These are phyloP conservation scores for Lineus longissimus DNA, from an alignment of 1,140 invertebrate species.

Conservation along the genomic window DNA sequence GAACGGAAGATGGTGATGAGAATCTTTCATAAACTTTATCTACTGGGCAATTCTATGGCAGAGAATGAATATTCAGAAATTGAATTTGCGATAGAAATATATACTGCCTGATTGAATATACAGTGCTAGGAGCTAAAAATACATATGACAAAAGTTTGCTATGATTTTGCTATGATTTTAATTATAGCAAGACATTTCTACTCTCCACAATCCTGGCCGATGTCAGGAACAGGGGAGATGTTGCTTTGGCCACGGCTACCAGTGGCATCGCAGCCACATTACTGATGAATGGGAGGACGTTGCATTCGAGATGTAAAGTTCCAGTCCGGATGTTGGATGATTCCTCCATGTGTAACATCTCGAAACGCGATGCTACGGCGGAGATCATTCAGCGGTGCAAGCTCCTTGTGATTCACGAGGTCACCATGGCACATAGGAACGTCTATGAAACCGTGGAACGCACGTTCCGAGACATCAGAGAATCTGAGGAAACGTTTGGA, in stretches of 20 bases:
- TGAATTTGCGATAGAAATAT: too few species aligned
- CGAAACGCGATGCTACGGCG: not conserved
- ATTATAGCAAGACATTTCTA: not conserved
- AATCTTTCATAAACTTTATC: too few species aligned
- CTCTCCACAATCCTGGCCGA: not conserved
- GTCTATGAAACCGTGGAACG: not conserved
- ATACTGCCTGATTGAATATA: too few species aligned
- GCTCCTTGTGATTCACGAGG: not conserved
- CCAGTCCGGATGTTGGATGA: not conserved
- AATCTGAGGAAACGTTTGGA: not conserved
- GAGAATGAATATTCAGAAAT: too few species aligned
- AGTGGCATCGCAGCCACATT: not conserved
- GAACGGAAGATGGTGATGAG: too few species aligned
- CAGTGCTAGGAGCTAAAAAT: too few species aligned
- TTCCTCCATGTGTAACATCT: not conserved
- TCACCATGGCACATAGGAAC: not conserved
- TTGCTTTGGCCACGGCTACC: not conserved
- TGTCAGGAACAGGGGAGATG: not conserved
- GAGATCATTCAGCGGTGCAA: not conserved
- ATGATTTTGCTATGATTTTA: too few species aligned
- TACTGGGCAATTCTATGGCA: too few species aligned
- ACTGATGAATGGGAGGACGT: not conserved
- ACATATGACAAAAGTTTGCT: too few species aligned
- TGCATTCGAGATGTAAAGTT: constrained; percentile 1
- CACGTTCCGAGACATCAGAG: not conserved